Evolutionary conservation across 2,888 invertebrate species (phyloP).

Genomic region (Malachius bipustulatus): DNA sequence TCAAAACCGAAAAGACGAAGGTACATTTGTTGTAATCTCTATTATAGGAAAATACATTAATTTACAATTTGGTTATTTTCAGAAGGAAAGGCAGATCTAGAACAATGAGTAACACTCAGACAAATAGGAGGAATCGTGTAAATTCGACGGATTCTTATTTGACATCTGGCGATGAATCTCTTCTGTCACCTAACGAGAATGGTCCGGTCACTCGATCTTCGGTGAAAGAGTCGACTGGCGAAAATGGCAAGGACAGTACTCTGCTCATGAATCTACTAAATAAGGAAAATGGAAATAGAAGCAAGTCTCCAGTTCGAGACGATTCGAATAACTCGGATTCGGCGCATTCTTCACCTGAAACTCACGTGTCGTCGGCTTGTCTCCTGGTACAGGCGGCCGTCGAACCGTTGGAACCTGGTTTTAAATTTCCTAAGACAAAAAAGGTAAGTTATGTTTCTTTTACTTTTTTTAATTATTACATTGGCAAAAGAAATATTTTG

Average conservation of each 20-base stretch:
- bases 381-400: slow-evolving; percentile 74
- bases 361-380: slow-evolving; percentile 65
- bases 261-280: slow-evolving; percentile 46
- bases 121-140: slow-evolving; percentile 49
- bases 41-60: no score
- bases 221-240: slow-evolving; percentile 18
- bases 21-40: slow-evolving; percentile 16
- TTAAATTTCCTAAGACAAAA: slow-evolving; percentile 88
- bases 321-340: slow-evolving; percentile 40
- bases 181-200: slow-evolving; percentile 44
- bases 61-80: slow-evolving; percentile 10
- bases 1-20: slow-evolving; percentile 27
- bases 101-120: slow-evolving; percentile 43
- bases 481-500: background rate
- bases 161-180: slow-evolving; percentile 63
- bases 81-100: slow-evolving; percentile 55
- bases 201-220: slow-evolving; percentile 22
- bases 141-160: slow-evolving; percentile 69
- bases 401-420: slow-evolving; percentile 67
- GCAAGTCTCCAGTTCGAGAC: slow-evolving; percentile 27
- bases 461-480: slow-evolving; percentile 4
- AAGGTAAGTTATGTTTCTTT: slow-evolving; percentile 42
- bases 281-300: slow-evolving; percentile 23
- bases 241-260: slow-evolving; percentile 42
- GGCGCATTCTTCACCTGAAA: slow-evolving; percentile 44